These are phyloP conservation scores for Bhutanitis thaidina DNA, from an alignment of 2,888 invertebrate species.

Conservation along the genomic window DNA sequence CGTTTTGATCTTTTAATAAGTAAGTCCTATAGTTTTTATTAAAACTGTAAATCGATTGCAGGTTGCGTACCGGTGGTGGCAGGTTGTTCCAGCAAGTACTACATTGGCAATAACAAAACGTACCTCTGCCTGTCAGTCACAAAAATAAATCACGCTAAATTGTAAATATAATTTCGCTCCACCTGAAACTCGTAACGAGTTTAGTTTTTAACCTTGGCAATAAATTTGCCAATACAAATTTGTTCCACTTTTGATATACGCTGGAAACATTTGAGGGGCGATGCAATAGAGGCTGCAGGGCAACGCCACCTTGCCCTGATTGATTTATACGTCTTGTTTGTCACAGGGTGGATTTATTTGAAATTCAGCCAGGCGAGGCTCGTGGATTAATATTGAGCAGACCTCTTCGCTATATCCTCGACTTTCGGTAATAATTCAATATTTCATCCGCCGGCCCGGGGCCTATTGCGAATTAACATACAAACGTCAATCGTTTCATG, in stretches of 20 bases:
- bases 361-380: slow-evolving; percentile 77
- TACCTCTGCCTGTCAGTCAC: slow-evolving; percentile 2
- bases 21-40: no score
- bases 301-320: slow-evolving; percentile 75
- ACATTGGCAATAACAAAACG: no score
- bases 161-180: slow-evolving; percentile 60
- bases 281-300: slow-evolving; percentile 71
- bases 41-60: no score
- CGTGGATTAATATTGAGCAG: slow-evolving; percentile 77
- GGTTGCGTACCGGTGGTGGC: no score
- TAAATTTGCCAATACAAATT: slow-evolving; percentile 76
- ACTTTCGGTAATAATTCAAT: slow-evolving; percentile 78
- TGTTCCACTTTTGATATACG: slow-evolving; percentile 49
- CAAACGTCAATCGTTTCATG: slow-evolving; percentile 80
- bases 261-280: slow-evolving; percentile 45
- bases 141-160: slow-evolving; percentile 58
- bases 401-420: slow-evolving; percentile 71
- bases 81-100: no score
- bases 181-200: slow-evolving; percentile 70
- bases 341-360: slow-evolving; percentile 78
- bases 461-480: slow-evolving; percentile 77
- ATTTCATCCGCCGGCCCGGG: slow-evolving; percentile 73
- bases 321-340: slow-evolving; percentile 81
- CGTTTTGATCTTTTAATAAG: no score
- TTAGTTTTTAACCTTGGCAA: slow-evolving; percentile 65